phyloP scores from a whole-genome alignment of 2,888 invertebrate genomes.

The Callosobruchus maculatus region DNA sequence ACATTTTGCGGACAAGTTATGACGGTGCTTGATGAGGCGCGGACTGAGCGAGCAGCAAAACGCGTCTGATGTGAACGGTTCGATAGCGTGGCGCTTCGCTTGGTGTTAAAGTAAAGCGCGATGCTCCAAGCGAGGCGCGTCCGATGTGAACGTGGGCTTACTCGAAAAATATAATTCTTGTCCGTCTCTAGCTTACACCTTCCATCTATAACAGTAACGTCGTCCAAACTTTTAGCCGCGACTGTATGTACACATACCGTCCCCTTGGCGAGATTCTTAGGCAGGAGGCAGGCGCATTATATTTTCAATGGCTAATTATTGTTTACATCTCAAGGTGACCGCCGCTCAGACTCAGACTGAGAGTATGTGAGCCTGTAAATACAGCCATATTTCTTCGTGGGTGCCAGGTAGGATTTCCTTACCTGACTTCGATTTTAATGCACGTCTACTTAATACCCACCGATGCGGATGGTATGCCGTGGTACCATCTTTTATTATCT shows the following conservation, averaged over 20 bases:
- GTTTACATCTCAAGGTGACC: slow-evolving; percentile 49
- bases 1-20: too few relatives aligned
- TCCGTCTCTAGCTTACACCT: too few relatives aligned
- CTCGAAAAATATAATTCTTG: too few relatives aligned
- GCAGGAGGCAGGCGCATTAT: slow-evolving; percentile 36
- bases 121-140: too few relatives aligned
- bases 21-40: too few relatives aligned
- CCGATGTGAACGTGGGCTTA: too few relatives aligned
- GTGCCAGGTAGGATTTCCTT: slow-evolving; percentile 41
- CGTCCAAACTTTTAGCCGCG: neutral
- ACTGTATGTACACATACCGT: slow-evolving; percentile 1
- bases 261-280: slow-evolving; percentile 7
- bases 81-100: too few relatives aligned
- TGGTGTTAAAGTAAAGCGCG: too few relatives aligned
- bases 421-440: slow-evolving; percentile 38
- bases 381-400: slow-evolving; percentile 39
- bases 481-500: neutral
- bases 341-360: slow-evolving; percentile 36
- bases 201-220: too few relatives aligned
- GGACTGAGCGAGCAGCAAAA: too few relatives aligned
- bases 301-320: slow-evolving; percentile 47
- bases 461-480: neutral
- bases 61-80: too few relatives aligned
- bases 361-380: slow-evolving; percentile 44
- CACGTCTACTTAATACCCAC: slow-evolving; percentile 10